These are phyloP conservation scores for Chroicocephalus ridibundus DNA, from an alignment of 2,113 vertebrate genomes.

Conservation along the genomic window DNA sequence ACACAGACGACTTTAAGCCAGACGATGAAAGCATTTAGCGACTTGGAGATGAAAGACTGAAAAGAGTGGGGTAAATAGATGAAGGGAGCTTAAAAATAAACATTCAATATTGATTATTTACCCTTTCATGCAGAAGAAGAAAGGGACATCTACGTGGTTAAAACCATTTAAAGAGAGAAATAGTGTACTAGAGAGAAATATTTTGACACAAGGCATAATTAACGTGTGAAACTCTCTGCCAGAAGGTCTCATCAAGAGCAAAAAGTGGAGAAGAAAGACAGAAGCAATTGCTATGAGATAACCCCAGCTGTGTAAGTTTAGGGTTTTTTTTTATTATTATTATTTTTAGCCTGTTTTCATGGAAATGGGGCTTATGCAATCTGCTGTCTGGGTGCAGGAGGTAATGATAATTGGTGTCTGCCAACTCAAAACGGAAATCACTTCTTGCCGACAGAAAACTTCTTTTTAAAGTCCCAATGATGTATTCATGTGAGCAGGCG, in stretches of 20 bases:
- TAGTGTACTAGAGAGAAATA: neutral
- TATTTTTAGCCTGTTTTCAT: neutral
- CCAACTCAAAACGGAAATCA: neutral
- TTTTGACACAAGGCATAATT: neutral
- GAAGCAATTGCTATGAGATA: neutral
- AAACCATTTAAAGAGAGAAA: neutral
- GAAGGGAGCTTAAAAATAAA: neutral
- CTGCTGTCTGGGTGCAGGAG: neutral
- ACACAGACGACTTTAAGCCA: neutral
- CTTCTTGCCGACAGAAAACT: neutral
- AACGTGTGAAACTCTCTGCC: neutral
- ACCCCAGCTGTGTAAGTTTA: neutral
- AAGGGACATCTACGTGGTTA: neutral
- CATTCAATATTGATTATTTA: neutral
- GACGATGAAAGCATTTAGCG: neutral
- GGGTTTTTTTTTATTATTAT: neutral
- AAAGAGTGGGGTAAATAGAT: neutral
- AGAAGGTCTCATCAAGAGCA: neutral
- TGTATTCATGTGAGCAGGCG: fast-evolving
- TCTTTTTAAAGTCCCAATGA: neutral
- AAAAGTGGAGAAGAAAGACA: neutral
- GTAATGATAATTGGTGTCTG: neutral
- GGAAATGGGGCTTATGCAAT: neutral
- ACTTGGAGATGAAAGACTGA: neutral
- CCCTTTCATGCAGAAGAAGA: neutral